Conservation (phyloP, 2,113 vertebrate species). For the Sialia sialis region DNA sequence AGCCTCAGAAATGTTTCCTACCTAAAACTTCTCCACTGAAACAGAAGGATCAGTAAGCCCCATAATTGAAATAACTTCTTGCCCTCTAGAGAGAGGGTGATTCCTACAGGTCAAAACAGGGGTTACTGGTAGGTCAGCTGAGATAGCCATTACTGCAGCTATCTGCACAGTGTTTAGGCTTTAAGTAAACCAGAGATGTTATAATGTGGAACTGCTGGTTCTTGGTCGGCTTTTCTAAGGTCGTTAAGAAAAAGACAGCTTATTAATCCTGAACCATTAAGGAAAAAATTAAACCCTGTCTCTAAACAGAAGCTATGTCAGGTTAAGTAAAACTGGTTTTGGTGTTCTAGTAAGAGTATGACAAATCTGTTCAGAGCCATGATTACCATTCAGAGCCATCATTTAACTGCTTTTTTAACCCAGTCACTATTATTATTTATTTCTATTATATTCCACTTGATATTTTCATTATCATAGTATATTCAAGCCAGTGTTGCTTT, state of each 20-base stretch:
- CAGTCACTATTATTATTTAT: neutral
- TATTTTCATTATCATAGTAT: neutral
- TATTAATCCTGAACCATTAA: neutral
- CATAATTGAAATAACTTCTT: slow-evolving; percentile 26
- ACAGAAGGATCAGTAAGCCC: neutral
- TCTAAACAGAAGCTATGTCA: neutral
- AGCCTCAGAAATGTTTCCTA: neutral
- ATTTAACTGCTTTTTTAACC: neutral
- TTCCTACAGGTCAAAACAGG: slow-evolving; percentile 34
- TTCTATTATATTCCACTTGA: neutral
- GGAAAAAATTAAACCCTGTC: neutral
- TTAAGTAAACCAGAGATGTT: slow-evolving; percentile 33
- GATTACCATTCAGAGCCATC: neutral
- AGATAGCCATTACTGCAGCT: slow-evolving; percentile 21
- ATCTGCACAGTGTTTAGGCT: slow-evolving; percentile 33
- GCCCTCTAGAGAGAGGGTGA: slow-evolving; percentile 13
- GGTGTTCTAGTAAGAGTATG: neutral
- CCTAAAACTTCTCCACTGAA: neutral
- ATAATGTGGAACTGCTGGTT: slow-evolving; percentile 31
- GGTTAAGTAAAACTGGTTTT: neutral
- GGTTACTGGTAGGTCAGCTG: slow-evolving; percentile 56
- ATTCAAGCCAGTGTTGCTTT: neutral
- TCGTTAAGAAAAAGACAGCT: neutral
- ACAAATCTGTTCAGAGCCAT: neutral
- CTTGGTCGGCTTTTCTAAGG: neutral